Evolutionary conservation across 2,888 invertebrate species (phyloP).

Genomic region (Steinernema carpocapsae): DNA sequence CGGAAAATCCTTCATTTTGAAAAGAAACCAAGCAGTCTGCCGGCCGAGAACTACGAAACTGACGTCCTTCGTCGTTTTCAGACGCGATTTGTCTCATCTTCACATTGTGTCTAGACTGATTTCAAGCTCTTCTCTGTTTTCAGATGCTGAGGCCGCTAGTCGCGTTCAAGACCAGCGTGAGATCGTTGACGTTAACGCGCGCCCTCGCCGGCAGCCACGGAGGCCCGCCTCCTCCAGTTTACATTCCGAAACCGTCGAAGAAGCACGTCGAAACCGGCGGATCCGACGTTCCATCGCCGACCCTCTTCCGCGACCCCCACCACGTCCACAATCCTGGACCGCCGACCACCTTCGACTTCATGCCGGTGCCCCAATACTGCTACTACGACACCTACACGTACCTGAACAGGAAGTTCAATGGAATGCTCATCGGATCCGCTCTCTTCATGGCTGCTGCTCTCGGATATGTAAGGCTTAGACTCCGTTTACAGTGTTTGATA

Average conservation of each 20-base stretch:
- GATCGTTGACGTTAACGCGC: background rate
- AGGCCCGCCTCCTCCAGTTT: background rate
- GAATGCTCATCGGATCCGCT: background rate
- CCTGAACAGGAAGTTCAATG: constrained; percentile 10
- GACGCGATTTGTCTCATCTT: no score
- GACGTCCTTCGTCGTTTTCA: no score
- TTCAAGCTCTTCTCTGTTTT: background rate
- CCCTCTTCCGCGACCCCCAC: background rate
- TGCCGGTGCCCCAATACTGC: constrained; percentile 20
- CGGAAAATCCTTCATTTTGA: no score
- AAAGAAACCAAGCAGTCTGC: no score
- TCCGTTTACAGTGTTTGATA: background rate
- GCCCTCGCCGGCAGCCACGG: constrained; percentile 7
- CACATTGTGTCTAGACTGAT: no score
- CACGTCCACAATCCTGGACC: constrained; percentile 26
- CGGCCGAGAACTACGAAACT: no score
- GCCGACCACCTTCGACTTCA: background rate
- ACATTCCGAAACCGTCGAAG: constrained; percentile 14
- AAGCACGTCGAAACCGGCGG: constrained; percentile 15
- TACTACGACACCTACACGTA: constrained; percentile 14
- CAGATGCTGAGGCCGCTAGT: constrained; percentile 24
- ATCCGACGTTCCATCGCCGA: constrained; percentile 10
- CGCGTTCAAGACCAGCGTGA: background rate
- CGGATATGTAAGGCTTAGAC: background rate
- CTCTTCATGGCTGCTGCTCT: background rate